phyloP scores from a whole-genome alignment of 2,888 invertebrate genomes.

The Caenorhabditis angaria region DNA sequence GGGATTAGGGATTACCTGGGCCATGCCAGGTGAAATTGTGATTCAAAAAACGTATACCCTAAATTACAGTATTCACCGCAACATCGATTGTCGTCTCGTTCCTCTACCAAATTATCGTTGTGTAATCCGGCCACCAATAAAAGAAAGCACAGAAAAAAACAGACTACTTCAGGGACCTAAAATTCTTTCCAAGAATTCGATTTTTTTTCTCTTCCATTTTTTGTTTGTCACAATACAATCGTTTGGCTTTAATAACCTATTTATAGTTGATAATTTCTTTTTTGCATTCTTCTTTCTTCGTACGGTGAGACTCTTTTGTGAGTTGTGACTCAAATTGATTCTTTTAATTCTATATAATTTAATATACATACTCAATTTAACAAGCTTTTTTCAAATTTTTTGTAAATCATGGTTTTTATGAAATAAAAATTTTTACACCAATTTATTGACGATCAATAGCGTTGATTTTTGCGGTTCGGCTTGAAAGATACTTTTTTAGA shows the following conservation, averaged over 20 bases:
- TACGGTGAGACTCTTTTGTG: constrained; percentile 41
- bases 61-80: background rate
- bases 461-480: too few relatives aligned
- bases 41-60: background rate
- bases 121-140: background rate
- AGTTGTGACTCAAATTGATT: constrained; percentile 20
- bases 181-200: background rate
- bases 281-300: constrained; percentile 9
- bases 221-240: too few relatives aligned
- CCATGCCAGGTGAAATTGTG: background rate
- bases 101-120: background rate
- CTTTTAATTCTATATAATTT: background rate
- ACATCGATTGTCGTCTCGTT: background rate
- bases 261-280: background rate
- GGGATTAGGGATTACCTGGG: background rate
- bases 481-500: too few relatives aligned
- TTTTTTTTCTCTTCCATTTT: background rate
- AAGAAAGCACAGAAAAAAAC: background rate
- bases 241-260: background rate
- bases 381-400: too few relatives aligned
- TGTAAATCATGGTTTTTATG: too few relatives aligned
- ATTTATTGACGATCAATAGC: too few relatives aligned
- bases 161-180: constrained; percentile 1
- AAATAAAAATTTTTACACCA: constrained; percentile 35
- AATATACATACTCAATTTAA: too few relatives aligned